phyloP scores from a whole-genome alignment of 2,113 vertebrate genomes.

The Mugil cephalus region DNA sequence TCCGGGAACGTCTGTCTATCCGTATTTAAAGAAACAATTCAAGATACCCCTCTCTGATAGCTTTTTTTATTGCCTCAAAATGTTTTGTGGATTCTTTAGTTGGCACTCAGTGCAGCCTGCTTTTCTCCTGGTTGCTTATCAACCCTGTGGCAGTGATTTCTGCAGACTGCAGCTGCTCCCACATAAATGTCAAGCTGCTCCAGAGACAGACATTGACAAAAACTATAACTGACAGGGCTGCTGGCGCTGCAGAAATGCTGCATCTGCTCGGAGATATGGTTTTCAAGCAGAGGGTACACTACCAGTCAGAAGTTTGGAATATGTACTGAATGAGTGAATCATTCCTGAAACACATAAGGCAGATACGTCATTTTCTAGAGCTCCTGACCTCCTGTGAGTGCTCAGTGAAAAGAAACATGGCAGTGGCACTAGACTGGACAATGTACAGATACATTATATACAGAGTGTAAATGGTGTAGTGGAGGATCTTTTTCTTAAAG shows the following conservation, averaged over 20 bases:
- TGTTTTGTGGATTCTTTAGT: conserved; percentile 1
- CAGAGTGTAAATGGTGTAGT: neutral
- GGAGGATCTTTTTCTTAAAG: too few relatives aligned
- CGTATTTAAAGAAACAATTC: conserved; percentile 9
- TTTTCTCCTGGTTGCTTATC: neutral
- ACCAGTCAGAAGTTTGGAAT: too few relatives aligned
- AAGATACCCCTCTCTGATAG: neutral
- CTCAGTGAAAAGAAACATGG: neutral
- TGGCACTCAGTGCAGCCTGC: neutral
- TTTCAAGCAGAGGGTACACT: conserved; percentile 12
- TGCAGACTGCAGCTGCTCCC: conserved; percentile 57
- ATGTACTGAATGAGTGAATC: neutral
- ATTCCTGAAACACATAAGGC: conserved; percentile 39
- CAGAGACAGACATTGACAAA: conserved; percentile 31
- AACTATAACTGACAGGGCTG: conserved; percentile 40
- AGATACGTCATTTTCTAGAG: conserved; percentile 29
- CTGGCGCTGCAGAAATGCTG: conserved; percentile 12
- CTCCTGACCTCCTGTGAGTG: conserved; percentile 5
- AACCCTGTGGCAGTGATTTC: conserved; percentile 31
- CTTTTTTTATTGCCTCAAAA: conserved; percentile 3
- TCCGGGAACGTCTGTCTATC: neutral
- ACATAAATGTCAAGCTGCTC: conserved; percentile 44
- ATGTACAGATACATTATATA: neutral
- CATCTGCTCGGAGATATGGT: conserved; percentile 41
- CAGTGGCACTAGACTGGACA: neutral